Percentiles rank a stretch among this genome's conserved stretches.
These are phyloP conservation scores for Atta colombica DNA, from an alignment of 1,140 invertebrate genomes.

Conservation along the genomic window DNA sequence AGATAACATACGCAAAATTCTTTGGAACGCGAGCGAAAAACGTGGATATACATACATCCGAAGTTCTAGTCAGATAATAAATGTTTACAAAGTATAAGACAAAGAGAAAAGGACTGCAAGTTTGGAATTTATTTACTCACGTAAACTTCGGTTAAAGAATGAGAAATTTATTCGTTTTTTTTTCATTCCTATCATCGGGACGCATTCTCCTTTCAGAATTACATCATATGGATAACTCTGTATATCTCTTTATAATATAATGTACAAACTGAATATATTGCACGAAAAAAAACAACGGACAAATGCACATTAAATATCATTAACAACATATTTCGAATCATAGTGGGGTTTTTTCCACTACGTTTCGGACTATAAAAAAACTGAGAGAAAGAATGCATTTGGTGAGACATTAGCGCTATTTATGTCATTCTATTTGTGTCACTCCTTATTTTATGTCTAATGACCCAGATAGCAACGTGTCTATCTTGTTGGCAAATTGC, in stretches of 20 bases:
- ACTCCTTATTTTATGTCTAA: no score
- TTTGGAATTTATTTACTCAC: slow-evolving; percentile 45
- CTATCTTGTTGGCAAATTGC: no score
- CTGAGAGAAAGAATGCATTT: slow-evolving; percentile 2
- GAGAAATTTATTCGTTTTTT: slow-evolving; percentile 26
- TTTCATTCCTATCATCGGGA: not conserved
- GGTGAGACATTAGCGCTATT: no score
- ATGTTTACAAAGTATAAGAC: slow-evolving; percentile 43
- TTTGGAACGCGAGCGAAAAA: slow-evolving; percentile 16
- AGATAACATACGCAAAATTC: not conserved
- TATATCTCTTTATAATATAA: slow-evolving; percentile 19
- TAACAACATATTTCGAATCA: not conserved
- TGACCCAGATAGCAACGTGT: no score
- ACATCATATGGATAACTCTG: slow-evolving; percentile 25
- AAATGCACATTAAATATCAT: slow-evolving; percentile 33
- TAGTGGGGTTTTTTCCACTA: no score
- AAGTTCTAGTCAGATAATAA: slow-evolving; percentile 62
- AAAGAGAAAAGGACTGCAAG: slow-evolving; percentile 7
- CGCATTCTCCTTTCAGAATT: slow-evolving; percentile 15
- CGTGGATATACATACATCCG: slow-evolving; percentile 35
- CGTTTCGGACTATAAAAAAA: not conserved
- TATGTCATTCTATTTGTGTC: no score
- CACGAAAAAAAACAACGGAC: slow-evolving; percentile 23
- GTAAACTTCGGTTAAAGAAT: slow-evolving; percentile 11
- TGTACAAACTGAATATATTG: slow-evolving; percentile 22